Evolutionary conservation across 2,113 vertebrate genomes (phyloP).

Genomic region (Gopherus flavomarginatus): DNA sequence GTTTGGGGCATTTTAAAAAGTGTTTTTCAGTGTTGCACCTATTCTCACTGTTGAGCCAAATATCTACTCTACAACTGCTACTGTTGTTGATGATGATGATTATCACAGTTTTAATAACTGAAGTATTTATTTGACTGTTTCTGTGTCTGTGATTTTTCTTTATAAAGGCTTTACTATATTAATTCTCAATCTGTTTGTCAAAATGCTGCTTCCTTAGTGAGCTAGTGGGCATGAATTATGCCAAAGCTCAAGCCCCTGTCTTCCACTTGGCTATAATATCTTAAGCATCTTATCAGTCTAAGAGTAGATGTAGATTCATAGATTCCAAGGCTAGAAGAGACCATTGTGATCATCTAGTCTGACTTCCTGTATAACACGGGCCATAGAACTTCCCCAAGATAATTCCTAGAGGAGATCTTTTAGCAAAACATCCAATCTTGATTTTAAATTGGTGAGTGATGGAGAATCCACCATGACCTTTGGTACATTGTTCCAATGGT

Average conservation of each 20-base stretch:
- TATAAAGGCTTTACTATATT: background rate
- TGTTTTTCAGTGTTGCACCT: constrained; percentile 15
- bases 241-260: background rate
- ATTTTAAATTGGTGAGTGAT: background rate
- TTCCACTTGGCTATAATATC: background rate
- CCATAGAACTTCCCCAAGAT: background rate
- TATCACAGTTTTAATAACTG: background rate
- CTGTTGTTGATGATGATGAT: background rate
- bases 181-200: background rate
- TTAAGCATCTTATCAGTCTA: background rate
- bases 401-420: background rate
- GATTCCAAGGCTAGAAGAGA: background rate
- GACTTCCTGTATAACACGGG: background rate
- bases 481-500: background rate
- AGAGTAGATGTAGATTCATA: background rate
- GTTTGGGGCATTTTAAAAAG: background rate
- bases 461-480: background rate
- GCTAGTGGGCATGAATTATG: background rate
- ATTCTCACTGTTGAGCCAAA: background rate
- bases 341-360: background rate
- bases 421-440: background rate
- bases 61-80: background rate
- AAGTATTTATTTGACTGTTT: background rate
- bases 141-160: background rate
- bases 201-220: background rate